A percentile compares a stretch with the other conserved stretches of the same genome.
Evolutionary conservation across 2,797 vertebrate genomes (phyloP).

Genomic region (Acanthurus tractus): DNA sequence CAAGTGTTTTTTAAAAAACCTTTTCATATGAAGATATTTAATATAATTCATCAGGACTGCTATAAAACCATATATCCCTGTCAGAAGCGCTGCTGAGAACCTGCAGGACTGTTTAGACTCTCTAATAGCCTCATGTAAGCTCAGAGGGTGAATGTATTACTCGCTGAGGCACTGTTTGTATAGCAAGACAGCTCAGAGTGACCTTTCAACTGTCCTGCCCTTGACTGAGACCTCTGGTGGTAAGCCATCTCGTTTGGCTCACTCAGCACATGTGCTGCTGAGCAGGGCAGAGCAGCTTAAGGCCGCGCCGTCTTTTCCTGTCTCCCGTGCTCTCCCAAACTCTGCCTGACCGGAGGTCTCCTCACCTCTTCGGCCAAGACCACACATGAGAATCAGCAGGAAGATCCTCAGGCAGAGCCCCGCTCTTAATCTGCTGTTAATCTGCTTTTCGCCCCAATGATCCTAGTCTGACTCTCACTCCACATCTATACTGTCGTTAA

Average conservation of each 20-base stretch:
- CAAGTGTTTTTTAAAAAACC: too few species aligned
- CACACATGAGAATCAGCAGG: slow-evolving; percentile 62
- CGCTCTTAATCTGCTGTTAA: slow-evolving; percentile 75
- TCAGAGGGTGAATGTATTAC: slow-evolving; percentile 64
- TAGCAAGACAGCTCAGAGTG: slow-evolving; percentile 70
- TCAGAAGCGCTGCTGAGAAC: slow-evolving; percentile 30
- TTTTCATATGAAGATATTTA: neutral
- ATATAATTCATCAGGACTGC: neutral
- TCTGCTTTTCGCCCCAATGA: slow-evolving; percentile 73
- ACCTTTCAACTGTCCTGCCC: slow-evolving; percentile 87
- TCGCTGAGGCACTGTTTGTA: slow-evolving; percentile 72
- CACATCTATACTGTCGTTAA: slow-evolving; percentile 31
- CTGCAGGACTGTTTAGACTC: slow-evolving; percentile 23
- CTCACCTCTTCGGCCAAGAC: slow-evolving; percentile 62
- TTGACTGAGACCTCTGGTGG: slow-evolving; percentile 85
- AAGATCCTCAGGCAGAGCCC: slow-evolving; percentile 64
- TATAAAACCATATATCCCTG: neutral
- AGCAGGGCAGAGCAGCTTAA: slow-evolving; percentile 84
- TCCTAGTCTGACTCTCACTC: slow-evolving; percentile 53
- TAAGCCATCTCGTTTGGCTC: slow-evolving; percentile 84
- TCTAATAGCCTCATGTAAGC: slow-evolving; percentile 53
- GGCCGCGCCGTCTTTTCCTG: slow-evolving; percentile 70
- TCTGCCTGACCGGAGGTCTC: slow-evolving; percentile 64
- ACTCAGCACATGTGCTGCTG: slow-evolving; percentile 87
- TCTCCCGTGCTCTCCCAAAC: slow-evolving; percentile 71